Conservation (phyloP, 2,113 vertebrate species). For the Chlamydotis undulata region DNA sequence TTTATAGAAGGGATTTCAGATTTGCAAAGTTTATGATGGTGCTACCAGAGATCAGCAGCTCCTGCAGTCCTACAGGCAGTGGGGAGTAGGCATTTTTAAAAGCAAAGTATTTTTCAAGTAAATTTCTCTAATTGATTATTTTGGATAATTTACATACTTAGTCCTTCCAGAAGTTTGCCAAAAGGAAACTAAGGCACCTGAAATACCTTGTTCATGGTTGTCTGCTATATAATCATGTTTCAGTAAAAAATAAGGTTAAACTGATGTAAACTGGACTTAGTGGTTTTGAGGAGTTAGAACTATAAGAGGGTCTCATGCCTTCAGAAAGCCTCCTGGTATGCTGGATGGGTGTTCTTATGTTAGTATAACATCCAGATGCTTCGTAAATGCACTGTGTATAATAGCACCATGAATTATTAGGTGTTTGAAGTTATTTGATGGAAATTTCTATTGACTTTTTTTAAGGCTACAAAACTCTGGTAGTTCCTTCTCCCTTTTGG, state of each 20-base stretch:
- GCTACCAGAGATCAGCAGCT: background rate
- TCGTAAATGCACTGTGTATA: background rate
- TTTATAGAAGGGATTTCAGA: background rate
- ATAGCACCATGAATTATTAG: background rate
- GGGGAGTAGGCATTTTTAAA: background rate
- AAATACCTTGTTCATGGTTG: background rate
- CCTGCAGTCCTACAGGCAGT: background rate
- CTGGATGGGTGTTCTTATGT: background rate
- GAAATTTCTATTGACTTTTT: background rate
- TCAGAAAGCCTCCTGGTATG: background rate
- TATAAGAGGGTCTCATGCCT: background rate
- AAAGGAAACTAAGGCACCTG: background rate
- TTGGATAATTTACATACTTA: background rate
- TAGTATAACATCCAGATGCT: background rate
- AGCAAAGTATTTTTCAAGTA: background rate
- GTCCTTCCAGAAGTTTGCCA: background rate
- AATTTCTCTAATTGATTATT: background rate
- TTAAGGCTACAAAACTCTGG: background rate
- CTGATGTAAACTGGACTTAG: background rate
- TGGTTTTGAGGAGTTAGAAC: background rate
- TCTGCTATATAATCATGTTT: background rate
- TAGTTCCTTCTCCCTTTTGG: background rate
- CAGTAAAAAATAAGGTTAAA: background rate
- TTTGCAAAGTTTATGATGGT: background rate
- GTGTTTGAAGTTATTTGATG: background rate